Percentiles rank a stretch among this genome's conserved stretches.
phyloP scores from a whole-genome alignment of 2,888 invertebrate species.

The Amphimallon solstitiale region DNA sequence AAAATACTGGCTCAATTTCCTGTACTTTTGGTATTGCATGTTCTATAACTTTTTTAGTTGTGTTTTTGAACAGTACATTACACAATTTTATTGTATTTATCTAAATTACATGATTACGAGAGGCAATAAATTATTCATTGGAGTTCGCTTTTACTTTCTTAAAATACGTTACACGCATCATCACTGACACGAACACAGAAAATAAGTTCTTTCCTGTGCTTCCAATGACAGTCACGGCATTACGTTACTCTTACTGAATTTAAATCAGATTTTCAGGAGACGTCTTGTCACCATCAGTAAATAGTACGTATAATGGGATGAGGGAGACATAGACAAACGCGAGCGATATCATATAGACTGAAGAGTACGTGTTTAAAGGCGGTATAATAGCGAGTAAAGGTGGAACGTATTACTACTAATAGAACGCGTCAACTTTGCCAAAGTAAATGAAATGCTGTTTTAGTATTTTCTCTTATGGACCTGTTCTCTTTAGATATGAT shows the following conservation, averaged over 20 bases:
- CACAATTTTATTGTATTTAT: too few relatives aligned
- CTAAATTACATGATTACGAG: neutral
- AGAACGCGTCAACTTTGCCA: conserved; percentile 12
- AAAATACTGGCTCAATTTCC: too few relatives aligned
- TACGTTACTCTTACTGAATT: conserved; percentile 57
- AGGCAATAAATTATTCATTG: conserved; percentile 23
- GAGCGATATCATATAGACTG: neutral
- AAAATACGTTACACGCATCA: conserved; percentile 19
- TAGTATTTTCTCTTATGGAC: conserved; percentile 21
- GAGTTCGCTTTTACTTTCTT: neutral
- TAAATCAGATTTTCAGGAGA: conserved; percentile 54
- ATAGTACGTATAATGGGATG: conserved; percentile 43
- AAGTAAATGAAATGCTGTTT: conserved; percentile 29
- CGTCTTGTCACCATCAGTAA: conserved; percentile 52
- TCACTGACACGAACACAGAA: conserved; percentile 1
- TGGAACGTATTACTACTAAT: neutral
- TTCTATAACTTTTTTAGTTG: too few relatives aligned
- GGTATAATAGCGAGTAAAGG: neutral
- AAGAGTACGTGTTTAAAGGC: conserved; percentile 7
- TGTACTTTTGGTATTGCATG: neutral
- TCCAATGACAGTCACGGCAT: conserved; percentile 52
- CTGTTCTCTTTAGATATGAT: conserved; percentile 21
- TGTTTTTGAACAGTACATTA: too few relatives aligned
- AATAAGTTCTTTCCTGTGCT: conserved; percentile 22
- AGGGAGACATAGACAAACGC: conserved; percentile 19